Percentiles rank a stretch among this genome's conserved stretches.
phyloP scores from a whole-genome alignment of 2,888 invertebrate genomes.

The Diachrysia chrysitis region DNA sequence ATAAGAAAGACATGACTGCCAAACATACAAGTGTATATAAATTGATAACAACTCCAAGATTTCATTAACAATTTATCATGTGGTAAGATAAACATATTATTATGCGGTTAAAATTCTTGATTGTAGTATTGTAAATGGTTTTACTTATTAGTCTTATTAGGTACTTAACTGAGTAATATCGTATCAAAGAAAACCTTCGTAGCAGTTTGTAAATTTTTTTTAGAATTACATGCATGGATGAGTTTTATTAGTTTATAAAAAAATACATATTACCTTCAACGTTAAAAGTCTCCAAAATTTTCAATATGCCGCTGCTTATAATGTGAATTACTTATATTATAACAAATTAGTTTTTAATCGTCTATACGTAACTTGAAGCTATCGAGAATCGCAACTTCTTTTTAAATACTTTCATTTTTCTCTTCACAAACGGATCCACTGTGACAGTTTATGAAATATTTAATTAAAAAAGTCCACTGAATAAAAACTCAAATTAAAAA shows the following conservation, averaged over 20 bases:
- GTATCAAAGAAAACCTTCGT: too few species aligned
- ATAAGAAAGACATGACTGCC: conserved; percentile 1
- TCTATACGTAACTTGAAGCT: conserved; percentile 69
- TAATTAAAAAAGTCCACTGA: conserved; percentile 41
- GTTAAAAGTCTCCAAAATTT: conserved; percentile 13
- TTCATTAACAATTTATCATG: conserved; percentile 13
- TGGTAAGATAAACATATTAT: too few species aligned
- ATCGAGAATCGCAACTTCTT: conserved; percentile 86
- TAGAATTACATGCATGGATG: too few species aligned
- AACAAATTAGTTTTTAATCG: conserved; percentile 41
- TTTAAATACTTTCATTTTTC: conserved; percentile 87
- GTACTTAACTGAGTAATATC: too few species aligned
- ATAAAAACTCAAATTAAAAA: conserved; percentile 30
- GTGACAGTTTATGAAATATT: conserved; percentile 58
- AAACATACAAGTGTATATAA: conserved; percentile 5
- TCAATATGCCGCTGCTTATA: conserved; percentile 58
- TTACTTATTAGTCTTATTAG: background rate
- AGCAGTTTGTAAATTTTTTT: too few species aligned
- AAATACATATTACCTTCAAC: conserved; percentile 40
- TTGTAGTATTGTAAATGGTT: background rate
- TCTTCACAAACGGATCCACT: conserved; percentile 84
- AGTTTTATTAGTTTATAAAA: too few species aligned
- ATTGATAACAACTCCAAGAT: background rate
- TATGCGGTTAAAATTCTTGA: too few species aligned
- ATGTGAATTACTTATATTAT: conserved; percentile 59